A percentile compares a stretch with the other conserved stretches of the same genome.
phyloP scores from a whole-genome alignment of 2,888 invertebrate species.

The Apeira syringaria region DNA sequence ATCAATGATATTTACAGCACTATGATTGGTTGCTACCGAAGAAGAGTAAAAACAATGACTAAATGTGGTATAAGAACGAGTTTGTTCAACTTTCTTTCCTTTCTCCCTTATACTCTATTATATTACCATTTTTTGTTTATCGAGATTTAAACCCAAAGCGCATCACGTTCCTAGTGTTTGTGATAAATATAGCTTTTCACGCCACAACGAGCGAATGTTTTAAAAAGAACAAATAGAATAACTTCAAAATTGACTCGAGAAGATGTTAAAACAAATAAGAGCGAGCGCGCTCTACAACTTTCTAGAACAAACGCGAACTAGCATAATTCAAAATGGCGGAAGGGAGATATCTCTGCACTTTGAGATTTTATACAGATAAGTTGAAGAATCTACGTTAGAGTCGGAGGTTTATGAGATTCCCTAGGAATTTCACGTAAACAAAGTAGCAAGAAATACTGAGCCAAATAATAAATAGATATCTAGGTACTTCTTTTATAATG shows the following conservation, averaged over 20 bases:
- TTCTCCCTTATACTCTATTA: no score
- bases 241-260: constrained; percentile 21
- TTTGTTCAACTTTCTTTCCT: no score
- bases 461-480: no score
- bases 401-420: constrained; percentile 8
- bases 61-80: no score
- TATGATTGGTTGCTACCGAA: no score
- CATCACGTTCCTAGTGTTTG: background rate
- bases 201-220: background rate
- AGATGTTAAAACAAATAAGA: constrained; percentile 25
- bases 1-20: no score
- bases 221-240: constrained; percentile 13
- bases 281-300: constrained; percentile 19
- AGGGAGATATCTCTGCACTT: constrained; percentile 13
- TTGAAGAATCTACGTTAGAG: constrained; percentile 19
- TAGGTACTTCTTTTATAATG: no score
- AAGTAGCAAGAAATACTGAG: background rate
- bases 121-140: no score
- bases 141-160: no score
- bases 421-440: constrained; percentile 5
- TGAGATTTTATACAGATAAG: constrained; percentile 23
- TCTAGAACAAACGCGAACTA: constrained; percentile 21
- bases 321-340: constrained; percentile 30
- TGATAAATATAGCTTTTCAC: background rate
- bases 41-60: no score